phyloP scores from a whole-genome alignment of 2,797 vertebrate genomes.

The Sebastiscus tertius region DNA sequence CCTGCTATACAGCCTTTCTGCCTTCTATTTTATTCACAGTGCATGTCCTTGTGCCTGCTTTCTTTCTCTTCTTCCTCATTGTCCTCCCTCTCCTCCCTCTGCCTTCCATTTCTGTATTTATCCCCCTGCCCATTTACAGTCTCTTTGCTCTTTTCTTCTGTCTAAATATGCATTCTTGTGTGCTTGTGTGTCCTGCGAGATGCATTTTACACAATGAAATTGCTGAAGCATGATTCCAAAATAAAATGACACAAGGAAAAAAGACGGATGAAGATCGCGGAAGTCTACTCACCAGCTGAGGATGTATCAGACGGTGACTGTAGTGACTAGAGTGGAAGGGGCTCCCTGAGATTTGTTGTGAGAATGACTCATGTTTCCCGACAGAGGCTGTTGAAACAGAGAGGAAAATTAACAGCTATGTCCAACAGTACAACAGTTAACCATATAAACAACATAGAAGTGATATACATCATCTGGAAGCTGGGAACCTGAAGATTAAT shows the following conservation, averaged over 20 bases:
- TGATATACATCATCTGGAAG: neutral
- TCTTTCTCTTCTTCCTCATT: neutral
- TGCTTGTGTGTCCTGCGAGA: neutral
- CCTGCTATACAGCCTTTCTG: neutral
- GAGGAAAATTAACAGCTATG: slow-evolving; percentile 57
- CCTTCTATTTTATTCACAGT: neutral
- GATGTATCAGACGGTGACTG: slow-evolving; percentile 32
- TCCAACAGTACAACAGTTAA: neutral
- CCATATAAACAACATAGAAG: neutral
- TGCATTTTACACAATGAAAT: neutral
- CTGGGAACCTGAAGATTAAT: neutral
- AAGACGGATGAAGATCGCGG: neutral
- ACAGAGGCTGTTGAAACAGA: slow-evolving; percentile 31
- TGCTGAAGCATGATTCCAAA: neutral
- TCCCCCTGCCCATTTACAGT: neutral
- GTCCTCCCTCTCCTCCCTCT: neutral
- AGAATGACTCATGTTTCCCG: slow-evolving; percentile 48
- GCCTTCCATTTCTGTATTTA: neutral
- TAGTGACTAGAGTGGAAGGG: slow-evolving; percentile 28
- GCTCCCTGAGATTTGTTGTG: slow-evolving; percentile 33
- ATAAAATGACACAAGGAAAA: neutral
- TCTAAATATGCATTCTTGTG: neutral
- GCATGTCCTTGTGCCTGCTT: neutral
- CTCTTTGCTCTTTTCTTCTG: neutral
- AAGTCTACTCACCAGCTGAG: slow-evolving; percentile 15